Base-by-base conservation (phyloP, 2,113 vertebrate species). In the Eptatretus burgeri region DNA sequence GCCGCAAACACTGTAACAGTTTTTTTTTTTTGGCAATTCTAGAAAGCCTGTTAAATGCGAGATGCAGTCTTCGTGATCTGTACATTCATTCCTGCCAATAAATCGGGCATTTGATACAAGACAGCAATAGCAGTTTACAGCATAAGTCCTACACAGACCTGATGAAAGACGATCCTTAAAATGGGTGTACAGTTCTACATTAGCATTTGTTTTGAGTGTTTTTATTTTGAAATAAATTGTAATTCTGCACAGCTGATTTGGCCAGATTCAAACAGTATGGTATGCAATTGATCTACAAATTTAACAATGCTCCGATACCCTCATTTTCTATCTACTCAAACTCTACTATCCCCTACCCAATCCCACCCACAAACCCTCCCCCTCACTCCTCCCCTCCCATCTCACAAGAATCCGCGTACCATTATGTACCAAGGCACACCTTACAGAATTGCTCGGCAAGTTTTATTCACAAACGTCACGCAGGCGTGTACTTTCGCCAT, bases 21-120 rank as follows among this genome's bases (percentile, higher is more conserved):
- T 60, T n/a, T 20, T 17, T 60, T 60, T 60, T 17, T 60, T 60
- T 60, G 56, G 56, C 56, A 60, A 60, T 20, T n/a, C 56, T 20
- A 60, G 56, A 60, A 60, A 60, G 56, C 56, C n/a, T 60, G 56
- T 60, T 60, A 60, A n/a, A n/a, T n/a, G 56, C 11, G n/a, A 20
- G 62, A 64, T 67, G 67, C 76, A 75, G 73, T 93, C 87, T 77
- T 79, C 27, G 27, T 41, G 27, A 41, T 41, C 27, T 41, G 27
- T 41, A 41, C 27, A 41, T 41, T 41, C 27, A 41, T 41, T 41
- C 27, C 27, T 41, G 27, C 27, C 27, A 41, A 3, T 3, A 41
- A 41, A 41, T 41, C 27, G 27, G 27, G 27, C 27, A 41, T 41
- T 41, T 41, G 27, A 41, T 41, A 41, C 27, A 41, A 41, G 27